Percentiles rank a stretch among this genome's conserved stretches.
These are phyloP conservation scores for Villa cingulata DNA, from an alignment of 2,888 invertebrate genomes.

Conservation along the genomic window DNA sequence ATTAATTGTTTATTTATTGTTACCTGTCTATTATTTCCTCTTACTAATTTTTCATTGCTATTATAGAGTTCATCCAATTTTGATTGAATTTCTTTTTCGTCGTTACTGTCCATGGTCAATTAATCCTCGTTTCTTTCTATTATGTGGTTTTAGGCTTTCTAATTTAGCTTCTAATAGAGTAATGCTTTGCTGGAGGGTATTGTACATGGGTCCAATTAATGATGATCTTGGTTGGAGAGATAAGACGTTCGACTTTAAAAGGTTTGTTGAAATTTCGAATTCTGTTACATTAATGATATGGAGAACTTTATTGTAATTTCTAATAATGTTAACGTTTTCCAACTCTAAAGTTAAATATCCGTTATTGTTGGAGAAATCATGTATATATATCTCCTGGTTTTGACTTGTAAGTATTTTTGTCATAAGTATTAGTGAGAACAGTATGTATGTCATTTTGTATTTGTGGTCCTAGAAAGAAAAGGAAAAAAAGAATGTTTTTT, in stretches of 20 bases:
- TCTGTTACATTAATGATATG: background rate
- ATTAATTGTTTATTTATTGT: background rate
- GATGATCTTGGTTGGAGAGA: background rate
- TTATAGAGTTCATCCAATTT: background rate
- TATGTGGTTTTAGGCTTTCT: background rate
- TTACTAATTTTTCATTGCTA: background rate
- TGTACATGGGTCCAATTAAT: background rate
- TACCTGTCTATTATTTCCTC: background rate
- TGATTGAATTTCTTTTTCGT: background rate
- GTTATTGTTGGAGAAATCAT: background rate
- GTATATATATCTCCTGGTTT: background rate
- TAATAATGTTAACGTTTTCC: background rate
- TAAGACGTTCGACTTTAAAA: background rate
- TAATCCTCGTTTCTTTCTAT: background rate
- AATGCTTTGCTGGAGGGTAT: background rate
- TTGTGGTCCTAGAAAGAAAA: background rate
- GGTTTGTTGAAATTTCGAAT: background rate
- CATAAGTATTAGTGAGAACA: background rate
- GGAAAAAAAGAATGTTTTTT: too few species aligned
- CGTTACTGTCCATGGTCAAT: background rate
- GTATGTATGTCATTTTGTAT: background rate
- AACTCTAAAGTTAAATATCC: background rate
- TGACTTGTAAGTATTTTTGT: background rate
- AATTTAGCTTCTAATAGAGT: background rate
- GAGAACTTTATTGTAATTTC: background rate